Evolutionary conservation across 2,113 vertebrate genomes (phyloP).

Genomic region (Chlorocebus sabaeus): DNA sequence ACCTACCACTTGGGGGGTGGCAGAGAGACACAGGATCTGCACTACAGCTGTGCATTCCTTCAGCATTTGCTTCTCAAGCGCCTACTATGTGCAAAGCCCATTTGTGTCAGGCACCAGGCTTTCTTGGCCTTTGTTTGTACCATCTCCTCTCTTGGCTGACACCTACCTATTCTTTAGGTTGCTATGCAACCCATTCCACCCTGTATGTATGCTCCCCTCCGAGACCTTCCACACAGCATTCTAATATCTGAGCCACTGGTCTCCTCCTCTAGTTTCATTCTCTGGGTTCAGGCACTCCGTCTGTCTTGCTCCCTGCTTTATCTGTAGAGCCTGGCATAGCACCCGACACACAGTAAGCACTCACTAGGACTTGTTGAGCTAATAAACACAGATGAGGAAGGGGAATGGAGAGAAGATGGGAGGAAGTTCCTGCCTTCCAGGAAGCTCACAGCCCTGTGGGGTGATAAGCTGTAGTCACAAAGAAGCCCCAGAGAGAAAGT

Average conservation of each 20-base stretch:
- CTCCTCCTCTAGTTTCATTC: not conserved
- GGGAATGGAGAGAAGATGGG: not conserved
- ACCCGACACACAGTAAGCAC: not conserved
- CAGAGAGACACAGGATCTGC: not conserved
- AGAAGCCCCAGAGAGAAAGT: not conserved
- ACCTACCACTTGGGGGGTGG: not conserved
- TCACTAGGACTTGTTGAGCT: not conserved
- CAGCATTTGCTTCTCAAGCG: not conserved
- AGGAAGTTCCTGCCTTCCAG: constrained; percentile 60
- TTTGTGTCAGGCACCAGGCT: not conserved
- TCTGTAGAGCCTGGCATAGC: not conserved
- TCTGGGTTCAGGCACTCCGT: not conserved
- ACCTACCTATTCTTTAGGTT: not conserved
- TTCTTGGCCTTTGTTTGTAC: not conserved
- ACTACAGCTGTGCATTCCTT: not conserved
- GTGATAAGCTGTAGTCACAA: constrained; percentile 49
- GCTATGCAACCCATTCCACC: too few species aligned
- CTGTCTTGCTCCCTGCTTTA: not conserved
- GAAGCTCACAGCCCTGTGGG: constrained; percentile 40
- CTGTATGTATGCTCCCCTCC: too few species aligned
- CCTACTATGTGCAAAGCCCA: not conserved
- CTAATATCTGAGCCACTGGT: not conserved
- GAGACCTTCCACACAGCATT: not conserved
- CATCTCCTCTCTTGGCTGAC: not conserved
- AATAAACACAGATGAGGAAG: constrained; percentile 45